phyloP scores from a whole-genome alignment of 23 tunicate species.

The Diplosoma virens region DNA sequence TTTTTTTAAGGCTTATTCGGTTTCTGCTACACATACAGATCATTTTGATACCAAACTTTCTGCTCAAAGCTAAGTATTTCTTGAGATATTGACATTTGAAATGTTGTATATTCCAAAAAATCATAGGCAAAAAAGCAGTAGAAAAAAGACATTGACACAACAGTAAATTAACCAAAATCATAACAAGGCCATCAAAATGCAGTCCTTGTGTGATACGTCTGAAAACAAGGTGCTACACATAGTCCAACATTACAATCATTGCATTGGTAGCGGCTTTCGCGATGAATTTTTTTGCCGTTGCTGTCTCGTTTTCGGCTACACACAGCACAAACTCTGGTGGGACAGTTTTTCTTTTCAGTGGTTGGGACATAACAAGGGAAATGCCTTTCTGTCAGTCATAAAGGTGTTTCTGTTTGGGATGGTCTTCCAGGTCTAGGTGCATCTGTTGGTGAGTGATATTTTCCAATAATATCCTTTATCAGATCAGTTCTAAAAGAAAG shows the following conservation, averaged over 20 bases:
- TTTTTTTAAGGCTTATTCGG: background rate
- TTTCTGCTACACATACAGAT: background rate
- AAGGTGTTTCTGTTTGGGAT: background rate
- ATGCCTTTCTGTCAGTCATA: slow-evolving; percentile 23
- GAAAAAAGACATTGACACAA: slow-evolving; percentile 8
- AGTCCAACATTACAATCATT: slow-evolving; percentile 15
- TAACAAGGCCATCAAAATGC: background rate
- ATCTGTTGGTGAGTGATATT: slow-evolving; percentile 14
- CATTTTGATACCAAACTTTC: slow-evolving; percentile 5
- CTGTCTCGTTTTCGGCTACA: slow-evolving; percentile 20
- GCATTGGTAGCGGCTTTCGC: too few species aligned
- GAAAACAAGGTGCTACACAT: slow-evolving; percentile 31
- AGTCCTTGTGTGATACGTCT: slow-evolving; percentile 11
- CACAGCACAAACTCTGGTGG: slow-evolving; percentile 14
- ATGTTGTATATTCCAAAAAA: background rate
- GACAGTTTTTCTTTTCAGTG: slow-evolving; percentile 15
- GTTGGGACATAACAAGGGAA: slow-evolving; percentile 1
- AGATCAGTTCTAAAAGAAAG: background rate
- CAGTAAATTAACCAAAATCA: background rate
- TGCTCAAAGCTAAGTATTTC: slow-evolving; percentile 7
- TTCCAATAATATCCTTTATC: slow-evolving; percentile 14
- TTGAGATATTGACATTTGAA: slow-evolving; percentile 24
- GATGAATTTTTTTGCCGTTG: slow-evolving; percentile 1
- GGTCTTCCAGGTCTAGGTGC: slow-evolving; percentile 23
- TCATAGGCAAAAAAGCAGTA: background rate